Base-by-base conservation (phyloP, 2,113 vertebrate genomes). In the Clupea harengus region DNA sequence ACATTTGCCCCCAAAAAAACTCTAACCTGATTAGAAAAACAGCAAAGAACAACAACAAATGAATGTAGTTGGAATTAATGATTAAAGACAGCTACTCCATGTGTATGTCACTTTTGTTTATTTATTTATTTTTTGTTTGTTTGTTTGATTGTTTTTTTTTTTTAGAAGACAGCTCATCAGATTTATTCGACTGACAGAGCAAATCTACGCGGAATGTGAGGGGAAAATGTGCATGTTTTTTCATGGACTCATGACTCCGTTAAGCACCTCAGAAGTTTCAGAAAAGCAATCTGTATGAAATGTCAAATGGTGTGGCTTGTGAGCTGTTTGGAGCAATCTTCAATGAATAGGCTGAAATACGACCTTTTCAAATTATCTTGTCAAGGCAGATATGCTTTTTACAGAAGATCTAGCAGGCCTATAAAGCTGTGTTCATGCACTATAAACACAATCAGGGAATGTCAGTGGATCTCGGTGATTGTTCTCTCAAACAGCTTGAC, bases 291-390 rank as follows among this genome's bases (percentile, higher is more conserved):
- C 84, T 84, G 86, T 88, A 87, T 85, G 81, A 88, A 88, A 87
- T 88, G 89, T 87, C 88, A 89, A 87, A 84, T 82, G 75, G 87
- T 86, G 86, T 85, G 87, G 84, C 17, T 78, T 86, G 81, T 8
- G 81, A 87, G 84, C 83, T 49, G 72, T 87, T 88, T 88, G 86
- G 39, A 13, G 45, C 81, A 82, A 80, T 88, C 86, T 88, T 87
- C 89, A 88, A 88, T 86, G 72, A 89, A 87, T 86, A 85, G 81
- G 45, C 88, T 83, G 90, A 88, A 89, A 85, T 85, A 85, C 85
- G 82, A 88, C 85, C 85, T 82, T 86, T 87, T 86, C 87, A 91
- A 89, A 91, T 92, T 89, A 90, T 89, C 87, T 86, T 91, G 91
- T 92, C 90, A 92, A 82, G 88, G 67, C 46, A 87, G 87, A 88